phyloP scores from a whole-genome alignment of 2,113 vertebrate species.

The Vombatus ursinus region DNA sequence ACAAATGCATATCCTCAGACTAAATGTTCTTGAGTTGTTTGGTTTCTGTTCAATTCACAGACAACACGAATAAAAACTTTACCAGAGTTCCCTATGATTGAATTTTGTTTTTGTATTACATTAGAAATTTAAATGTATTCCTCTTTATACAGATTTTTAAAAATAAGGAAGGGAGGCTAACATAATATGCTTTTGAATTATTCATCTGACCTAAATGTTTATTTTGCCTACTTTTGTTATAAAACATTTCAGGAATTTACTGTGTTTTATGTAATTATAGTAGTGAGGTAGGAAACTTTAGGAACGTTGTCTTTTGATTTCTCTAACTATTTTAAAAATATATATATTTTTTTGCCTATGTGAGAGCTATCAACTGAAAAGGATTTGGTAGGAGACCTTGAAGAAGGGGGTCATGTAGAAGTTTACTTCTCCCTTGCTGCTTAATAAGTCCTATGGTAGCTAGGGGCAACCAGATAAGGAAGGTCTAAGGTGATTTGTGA shows the following conservation, averaged over 20 bases:
- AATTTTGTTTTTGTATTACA: conserved; percentile 62
- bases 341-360: not conserved
- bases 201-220: not conserved
- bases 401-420: not conserved
- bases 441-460: not conserved
- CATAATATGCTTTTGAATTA: conserved; percentile 36
- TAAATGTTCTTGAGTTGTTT: conserved; percentile 50
- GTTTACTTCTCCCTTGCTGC: not conserved
- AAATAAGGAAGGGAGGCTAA: conserved; percentile 38
- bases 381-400: not conserved
- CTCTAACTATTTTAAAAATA: too few relatives aligned
- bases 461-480: not conserved
- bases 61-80: not conserved
- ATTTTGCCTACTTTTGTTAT: conserved; percentile 34
- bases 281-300: not conserved
- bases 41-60: not conserved
- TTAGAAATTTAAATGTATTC: conserved; percentile 20
- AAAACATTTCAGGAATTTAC: not conserved
- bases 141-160: conserved; percentile 26
- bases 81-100: conserved; percentile 41
- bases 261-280: not conserved
- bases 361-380: not conserved
- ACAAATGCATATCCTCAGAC: conserved; percentile 57
- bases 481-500: not conserved
- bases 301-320: not conserved